A percentile compares a stretch with the other conserved stretches of the same genome.
phyloP scores from a whole-genome alignment of 2,797 vertebrate genomes.

The Acanthurus lineatus region DNA sequence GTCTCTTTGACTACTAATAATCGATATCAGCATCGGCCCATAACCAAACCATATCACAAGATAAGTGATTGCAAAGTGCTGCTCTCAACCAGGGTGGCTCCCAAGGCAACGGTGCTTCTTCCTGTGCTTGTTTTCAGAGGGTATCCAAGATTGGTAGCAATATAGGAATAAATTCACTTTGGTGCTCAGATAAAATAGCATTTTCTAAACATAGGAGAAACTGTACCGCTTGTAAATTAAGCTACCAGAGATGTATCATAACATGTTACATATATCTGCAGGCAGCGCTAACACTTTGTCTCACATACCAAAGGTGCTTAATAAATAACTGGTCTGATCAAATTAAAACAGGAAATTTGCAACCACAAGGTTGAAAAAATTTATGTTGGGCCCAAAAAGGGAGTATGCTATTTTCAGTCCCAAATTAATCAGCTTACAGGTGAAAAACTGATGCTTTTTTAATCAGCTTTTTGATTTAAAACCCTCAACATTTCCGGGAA shows the following conservation, averaged over 20 bases:
- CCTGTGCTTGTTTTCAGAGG: constrained; percentile 43
- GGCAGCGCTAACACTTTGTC: background rate
- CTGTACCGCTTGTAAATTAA: background rate
- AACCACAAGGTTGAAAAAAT: background rate
- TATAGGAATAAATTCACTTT: background rate
- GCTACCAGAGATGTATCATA: background rate
- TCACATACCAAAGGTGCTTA: background rate
- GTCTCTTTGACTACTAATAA: no score
- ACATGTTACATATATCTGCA: background rate
- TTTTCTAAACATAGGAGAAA: background rate
- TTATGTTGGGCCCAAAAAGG: background rate
- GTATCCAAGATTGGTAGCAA: constrained; percentile 14
- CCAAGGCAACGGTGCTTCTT: constrained; percentile 52
- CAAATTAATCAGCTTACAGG: background rate
- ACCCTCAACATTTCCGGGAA: background rate
- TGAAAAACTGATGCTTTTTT: background rate
- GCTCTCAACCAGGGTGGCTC: constrained; percentile 40
- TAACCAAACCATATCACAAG: no score
- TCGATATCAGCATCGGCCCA: no score
- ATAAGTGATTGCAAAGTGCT: constrained; percentile 67
- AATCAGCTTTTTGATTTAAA: background rate
- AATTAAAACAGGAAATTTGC: background rate
- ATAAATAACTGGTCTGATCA: background rate
- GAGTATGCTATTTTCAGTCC: background rate
- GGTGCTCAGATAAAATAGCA: constrained; percentile 9